Evolutionary conservation across 2,888 invertebrate species (phyloP).

Genomic region (Rhabditophanes sp.): DNA sequence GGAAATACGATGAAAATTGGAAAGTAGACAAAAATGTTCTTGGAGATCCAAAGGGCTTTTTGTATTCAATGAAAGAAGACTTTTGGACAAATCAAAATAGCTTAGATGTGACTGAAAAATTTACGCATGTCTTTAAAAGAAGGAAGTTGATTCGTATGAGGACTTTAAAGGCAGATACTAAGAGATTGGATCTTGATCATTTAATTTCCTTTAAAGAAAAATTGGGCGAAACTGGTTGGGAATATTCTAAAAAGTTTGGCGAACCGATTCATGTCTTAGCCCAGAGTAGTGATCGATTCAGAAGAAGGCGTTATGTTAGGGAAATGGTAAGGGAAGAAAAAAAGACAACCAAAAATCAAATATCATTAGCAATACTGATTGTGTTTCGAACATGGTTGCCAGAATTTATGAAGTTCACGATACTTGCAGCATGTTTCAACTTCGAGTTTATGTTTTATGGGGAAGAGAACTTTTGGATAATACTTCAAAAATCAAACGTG

Average conservation of each 20-base stretch:
- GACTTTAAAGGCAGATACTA: conserved; percentile 1
- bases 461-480: conserved; percentile 18
- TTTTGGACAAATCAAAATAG: conserved; percentile 18
- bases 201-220: conserved; percentile 8
- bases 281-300: conserved; percentile 11
- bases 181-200: no score
- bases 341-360: no score
- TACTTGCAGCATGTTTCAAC: conserved; percentile 13
- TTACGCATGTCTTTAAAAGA: conserved; percentile 1
- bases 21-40: conserved; percentile 20
- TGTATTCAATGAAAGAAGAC: conserved; percentile 17
- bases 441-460: conserved; percentile 16
- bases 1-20: conserved; percentile 21
- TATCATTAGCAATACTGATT: conserved; percentile 1
- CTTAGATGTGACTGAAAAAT: conserved; percentile 6
- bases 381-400: conserved; percentile 4
- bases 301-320: conserved; percentile 20
- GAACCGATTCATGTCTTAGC: conserved; percentile 17
- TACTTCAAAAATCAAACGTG: conserved; percentile 16
- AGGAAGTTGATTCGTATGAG: conserved; percentile 5
- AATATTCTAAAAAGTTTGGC: conserved; percentile 17
- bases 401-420: conserved; percentile 29
- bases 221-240: conserved; percentile 12
- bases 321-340: conserved; percentile 14
- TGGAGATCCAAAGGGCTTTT: conserved; percentile 32